phyloP scores from a whole-genome alignment of 2,113 vertebrate genomes.

The Ctenomys sociabilis region DNA sequence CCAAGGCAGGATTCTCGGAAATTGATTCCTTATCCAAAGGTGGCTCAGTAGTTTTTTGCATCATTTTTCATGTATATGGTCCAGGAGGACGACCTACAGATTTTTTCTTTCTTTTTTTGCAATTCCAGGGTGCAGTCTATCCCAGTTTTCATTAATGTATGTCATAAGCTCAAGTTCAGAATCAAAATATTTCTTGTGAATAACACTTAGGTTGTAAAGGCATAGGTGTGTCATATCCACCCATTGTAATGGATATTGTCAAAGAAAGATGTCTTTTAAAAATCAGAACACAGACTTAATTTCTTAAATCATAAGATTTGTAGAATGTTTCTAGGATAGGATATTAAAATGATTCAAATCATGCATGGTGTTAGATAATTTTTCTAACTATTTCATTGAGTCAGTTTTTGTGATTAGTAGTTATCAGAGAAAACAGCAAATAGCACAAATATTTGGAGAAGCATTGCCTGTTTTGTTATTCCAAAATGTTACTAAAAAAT shows the following conservation, averaged over 20 bases:
- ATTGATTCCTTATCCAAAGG: conserved; percentile 87
- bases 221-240: no score
- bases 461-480: conserved; percentile 88
- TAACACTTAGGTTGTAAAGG: no score
- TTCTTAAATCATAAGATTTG: no score
- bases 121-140: no score
- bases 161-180: no score
- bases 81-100: conserved; percentile 91
- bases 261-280: no score
- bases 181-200: no score
- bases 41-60: conserved; percentile 88
- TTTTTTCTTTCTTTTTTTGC: conserved; percentile 95
- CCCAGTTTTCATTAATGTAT: no score
- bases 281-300: no score
- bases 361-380: conserved; percentile 87
- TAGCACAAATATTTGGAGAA: conserved; percentile 88
- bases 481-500: conserved; percentile 88
- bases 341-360: no score
- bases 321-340: no score
- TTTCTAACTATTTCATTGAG: conserved; percentile 88
- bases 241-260: no score
- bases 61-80: conserved; percentile 90
- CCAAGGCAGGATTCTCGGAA: conserved; percentile 90
- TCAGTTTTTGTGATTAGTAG: conserved; percentile 87
- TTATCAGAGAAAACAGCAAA: conserved; percentile 86